Conservation (phyloP, 2,888 invertebrate species). For the Leptopilina drosophilae region DNA sequence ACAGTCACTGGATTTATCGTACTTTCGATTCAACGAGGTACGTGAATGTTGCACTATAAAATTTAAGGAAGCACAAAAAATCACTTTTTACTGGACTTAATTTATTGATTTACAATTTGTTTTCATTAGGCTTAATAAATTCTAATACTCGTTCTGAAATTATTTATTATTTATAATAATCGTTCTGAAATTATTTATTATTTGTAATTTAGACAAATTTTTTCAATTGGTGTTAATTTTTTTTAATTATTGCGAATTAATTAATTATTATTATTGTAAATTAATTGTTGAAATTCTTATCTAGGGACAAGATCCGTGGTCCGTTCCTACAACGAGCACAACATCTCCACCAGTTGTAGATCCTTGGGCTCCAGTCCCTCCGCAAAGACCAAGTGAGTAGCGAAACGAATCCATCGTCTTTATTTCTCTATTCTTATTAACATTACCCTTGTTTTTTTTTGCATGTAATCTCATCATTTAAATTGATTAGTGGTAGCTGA, state of each 20-base stretch:
- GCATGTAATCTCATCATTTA: slow-evolving; percentile 52
- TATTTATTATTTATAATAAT: too few relatives aligned
- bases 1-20: slow-evolving; percentile 73
- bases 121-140: too few relatives aligned
- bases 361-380: slow-evolving; percentile 81
- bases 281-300: slow-evolving; percentile 56
- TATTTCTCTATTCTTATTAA: slow-evolving; percentile 39
- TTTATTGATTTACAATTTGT: too few relatives aligned
- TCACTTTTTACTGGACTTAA: too few relatives aligned
- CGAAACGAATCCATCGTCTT: slow-evolving; percentile 20
- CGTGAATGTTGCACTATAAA: slow-evolving; percentile 46
- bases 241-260: too few relatives aligned
- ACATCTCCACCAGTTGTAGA: slow-evolving; percentile 76
- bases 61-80: neutral
- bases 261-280: too few relatives aligned
- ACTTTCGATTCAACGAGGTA: slow-evolving; percentile 66
- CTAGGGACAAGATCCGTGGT: slow-evolving; percentile 82
- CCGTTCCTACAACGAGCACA: slow-evolving; percentile 77
- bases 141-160: too few relatives aligned
- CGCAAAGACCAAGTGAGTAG: slow-evolving; percentile 73
- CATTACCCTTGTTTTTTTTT: slow-evolving; percentile 53
- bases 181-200: too few relatives aligned
- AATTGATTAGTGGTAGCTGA: slow-evolving; percentile 57
- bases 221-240: neutral
- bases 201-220: neutral